Conservation (phyloP, 2,888 invertebrate genomes). For the Heteromurus nitidus region DNA sequence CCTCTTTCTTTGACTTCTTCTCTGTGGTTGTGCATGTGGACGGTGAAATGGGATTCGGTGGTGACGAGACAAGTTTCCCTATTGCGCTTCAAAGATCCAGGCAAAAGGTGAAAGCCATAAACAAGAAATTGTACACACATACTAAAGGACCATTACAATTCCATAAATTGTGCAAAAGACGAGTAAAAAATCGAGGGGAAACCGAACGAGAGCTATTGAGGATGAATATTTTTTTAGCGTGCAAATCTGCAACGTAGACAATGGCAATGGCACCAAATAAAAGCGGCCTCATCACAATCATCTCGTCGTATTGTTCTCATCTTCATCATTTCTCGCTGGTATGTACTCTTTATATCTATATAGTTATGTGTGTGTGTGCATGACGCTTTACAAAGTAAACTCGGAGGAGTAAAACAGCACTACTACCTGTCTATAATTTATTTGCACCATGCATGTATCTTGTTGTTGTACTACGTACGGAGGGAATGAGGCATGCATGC, state of each 20-base stretch:
- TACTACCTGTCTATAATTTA: slow-evolving; percentile 50
- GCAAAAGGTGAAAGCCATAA: slow-evolving; percentile 26
- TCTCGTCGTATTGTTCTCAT: slow-evolving; percentile 56
- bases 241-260: slow-evolving; percentile 40
- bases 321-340: slow-evolving; percentile 47
- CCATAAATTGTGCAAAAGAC: slow-evolving; percentile 11
- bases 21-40: slow-evolving; percentile 59
- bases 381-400: too few relatives aligned
- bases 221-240: slow-evolving; percentile 37
- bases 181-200: neutral
- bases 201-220: slow-evolving; percentile 14
- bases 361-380: slow-evolving; percentile 26
- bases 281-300: slow-evolving; percentile 50
- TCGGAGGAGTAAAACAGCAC: too few relatives aligned
- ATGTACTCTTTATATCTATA: slow-evolving; percentile 19
- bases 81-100: neutral
- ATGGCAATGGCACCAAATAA: slow-evolving; percentile 52
- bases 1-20: neutral
- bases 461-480: neutral
- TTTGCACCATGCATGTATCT: slow-evolving; percentile 36
- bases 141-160: neutral
- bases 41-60: slow-evolving; percentile 27
- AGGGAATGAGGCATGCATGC: slow-evolving; percentile 8
- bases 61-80: neutral
- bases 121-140: neutral